Conservation (phyloP, 2,113 vertebrate genomes). For the Pangasianodon hypophthalmus region DNA sequence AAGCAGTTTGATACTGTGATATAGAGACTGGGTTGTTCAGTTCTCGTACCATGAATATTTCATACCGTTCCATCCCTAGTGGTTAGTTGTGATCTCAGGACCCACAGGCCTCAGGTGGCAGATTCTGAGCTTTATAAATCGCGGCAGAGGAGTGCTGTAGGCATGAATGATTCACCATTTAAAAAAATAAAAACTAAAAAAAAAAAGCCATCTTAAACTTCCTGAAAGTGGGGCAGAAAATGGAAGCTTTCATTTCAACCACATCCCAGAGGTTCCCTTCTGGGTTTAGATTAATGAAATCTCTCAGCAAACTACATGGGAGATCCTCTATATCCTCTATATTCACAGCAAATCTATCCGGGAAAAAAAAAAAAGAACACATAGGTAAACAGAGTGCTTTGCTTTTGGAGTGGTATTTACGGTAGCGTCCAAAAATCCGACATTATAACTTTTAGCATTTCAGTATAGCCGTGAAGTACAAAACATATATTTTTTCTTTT, state of each 20-base stretch:
- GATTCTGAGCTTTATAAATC: not conserved
- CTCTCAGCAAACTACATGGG: not conserved
- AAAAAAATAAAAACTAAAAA: not conserved
- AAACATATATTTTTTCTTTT: no score
- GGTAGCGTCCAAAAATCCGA: not conserved
- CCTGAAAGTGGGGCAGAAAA: slow-evolving; percentile 33
- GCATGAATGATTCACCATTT: slow-evolving; percentile 7
- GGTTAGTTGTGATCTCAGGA: not conserved
- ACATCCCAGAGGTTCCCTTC: slow-evolving; percentile 25
- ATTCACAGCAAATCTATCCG: not conserved
- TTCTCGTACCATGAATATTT: slow-evolving; percentile 19
- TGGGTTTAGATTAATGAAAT: slow-evolving; percentile 17
- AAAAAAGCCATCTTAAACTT: slow-evolving; percentile 4
- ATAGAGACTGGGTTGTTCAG: not conserved
- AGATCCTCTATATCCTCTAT: slow-evolving; percentile 1
- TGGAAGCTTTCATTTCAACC: slow-evolving; percentile 34
- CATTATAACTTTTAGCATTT: not conserved
- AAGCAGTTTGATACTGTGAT: no score
- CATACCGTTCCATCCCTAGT: not conserved
- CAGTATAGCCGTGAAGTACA: not conserved
- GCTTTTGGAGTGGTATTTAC: not conserved
- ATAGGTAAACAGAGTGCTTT: not conserved
- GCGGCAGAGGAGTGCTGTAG: not conserved
- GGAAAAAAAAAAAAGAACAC: not conserved
- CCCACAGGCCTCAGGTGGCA: not conserved